phyloP scores from a whole-genome alignment of 1,140 invertebrate species.

The Diuraphis noxia region DNA sequence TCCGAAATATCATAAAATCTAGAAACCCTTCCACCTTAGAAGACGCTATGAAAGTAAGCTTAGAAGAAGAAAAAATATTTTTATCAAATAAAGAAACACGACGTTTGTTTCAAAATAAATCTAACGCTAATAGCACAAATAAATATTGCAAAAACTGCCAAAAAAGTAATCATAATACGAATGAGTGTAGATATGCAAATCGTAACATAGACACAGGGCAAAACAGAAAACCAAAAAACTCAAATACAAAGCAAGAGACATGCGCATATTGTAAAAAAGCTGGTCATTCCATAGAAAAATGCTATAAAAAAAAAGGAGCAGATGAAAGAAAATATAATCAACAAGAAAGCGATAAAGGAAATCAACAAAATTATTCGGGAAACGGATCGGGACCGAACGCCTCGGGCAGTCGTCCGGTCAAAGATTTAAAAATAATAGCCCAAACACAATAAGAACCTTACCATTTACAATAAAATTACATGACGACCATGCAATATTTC shows the following conservation, averaged over 20 bases:
- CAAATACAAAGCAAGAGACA: neutral
- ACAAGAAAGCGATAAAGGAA: too few species aligned
- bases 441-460: neutral
- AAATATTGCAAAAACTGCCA: slow-evolving; percentile 31
- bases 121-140: neutral
- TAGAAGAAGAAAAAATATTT: neutral
- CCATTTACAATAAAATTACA: neutral
- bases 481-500: neutral
- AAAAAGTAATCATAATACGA: slow-evolving; percentile 9
- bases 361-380: neutral
- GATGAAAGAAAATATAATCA: neutral
- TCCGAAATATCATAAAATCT: neutral
- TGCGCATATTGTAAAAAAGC: neutral
- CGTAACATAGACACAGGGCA: neutral
- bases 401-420: neutral
- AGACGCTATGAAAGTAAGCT: neutral
- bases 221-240: too few species aligned
- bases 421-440: neutral
- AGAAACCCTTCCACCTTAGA: neutral
- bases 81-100: neutral
- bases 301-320: neutral
- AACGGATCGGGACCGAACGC: neutral
- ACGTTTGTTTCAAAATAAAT: neutral
- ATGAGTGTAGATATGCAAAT: neutral
- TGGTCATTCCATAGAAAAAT: neutral